Conservation (phyloP, 37 sponge, comb jelly and placozoan genomes). For the Chondrosia reniformis region DNA sequence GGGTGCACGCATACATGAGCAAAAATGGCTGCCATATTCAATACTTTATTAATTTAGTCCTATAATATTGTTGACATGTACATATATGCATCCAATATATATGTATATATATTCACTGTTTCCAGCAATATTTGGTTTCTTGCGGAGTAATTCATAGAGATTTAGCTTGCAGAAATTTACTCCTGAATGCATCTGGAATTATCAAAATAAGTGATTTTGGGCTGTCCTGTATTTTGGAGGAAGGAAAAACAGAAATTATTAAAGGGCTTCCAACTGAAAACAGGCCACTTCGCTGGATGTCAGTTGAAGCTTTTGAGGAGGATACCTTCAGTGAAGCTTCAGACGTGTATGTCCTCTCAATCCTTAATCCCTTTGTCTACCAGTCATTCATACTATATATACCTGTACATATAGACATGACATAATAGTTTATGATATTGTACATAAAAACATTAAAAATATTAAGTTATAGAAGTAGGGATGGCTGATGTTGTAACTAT, state of each 20-base stretch:
- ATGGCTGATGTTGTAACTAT: no score
- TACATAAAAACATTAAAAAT: no score
- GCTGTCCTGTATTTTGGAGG: not conserved
- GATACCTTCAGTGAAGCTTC: conserved; percentile 16
- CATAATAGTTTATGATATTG: no score
- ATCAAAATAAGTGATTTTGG: conserved; percentile 14
- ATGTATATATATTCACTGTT: not conserved
- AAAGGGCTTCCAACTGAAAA: conserved; percentile 3
- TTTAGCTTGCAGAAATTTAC: conserved; percentile 12
- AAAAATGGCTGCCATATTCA: no score
- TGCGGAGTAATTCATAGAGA: conserved; percentile 10
- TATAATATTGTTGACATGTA: no score
- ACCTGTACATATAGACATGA: no score
- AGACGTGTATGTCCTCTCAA: conserved; percentile 26
- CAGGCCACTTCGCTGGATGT: conserved; percentile 16
- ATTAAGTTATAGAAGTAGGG: no score
- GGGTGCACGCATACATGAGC: no score
- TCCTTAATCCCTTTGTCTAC: no score
- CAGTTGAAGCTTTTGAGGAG: conserved; percentile 15
- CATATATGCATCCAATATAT: no score
- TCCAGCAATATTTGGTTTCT: not conserved
- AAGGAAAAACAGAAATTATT: not conserved
- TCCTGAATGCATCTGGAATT: conserved; percentile 9
- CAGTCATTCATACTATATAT: no score
- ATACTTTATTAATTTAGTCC: no score